phyloP scores from a whole-genome alignment of 64 coral and sea anemone species.

The Pachyseris speciosa region DNA sequence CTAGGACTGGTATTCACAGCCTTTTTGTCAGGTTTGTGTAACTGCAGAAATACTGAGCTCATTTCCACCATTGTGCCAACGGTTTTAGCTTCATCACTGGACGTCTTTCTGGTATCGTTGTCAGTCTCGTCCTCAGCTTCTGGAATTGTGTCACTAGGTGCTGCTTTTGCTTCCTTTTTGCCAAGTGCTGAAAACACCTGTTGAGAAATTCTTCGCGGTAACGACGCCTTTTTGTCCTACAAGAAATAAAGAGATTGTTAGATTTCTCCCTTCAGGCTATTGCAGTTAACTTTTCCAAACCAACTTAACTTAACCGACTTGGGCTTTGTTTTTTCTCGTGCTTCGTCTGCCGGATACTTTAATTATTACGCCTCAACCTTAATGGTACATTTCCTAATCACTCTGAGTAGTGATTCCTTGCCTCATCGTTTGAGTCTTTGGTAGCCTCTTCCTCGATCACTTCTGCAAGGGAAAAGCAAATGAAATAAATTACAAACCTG shows the following conservation, averaged over 20 bases:
- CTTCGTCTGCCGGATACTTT: too few species aligned
- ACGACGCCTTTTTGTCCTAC: neutral
- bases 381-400: too few species aligned
- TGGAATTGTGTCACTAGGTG: too few species aligned
- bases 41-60: neutral
- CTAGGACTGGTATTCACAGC: neutral
- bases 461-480: too few species aligned
- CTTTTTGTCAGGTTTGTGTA: neutral
- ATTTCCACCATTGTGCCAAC: slow-evolving; percentile 6
- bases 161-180: neutral
- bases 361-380: too few species aligned
- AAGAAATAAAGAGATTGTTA: neutral
- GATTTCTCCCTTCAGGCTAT: too few species aligned
- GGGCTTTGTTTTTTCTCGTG: too few species aligned
- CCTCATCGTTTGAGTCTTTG: too few species aligned
- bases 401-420: too few species aligned
- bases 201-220: neutral
- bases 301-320: too few species aligned
- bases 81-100: neutral
- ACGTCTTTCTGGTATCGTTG: neutral
- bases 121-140: neutral
- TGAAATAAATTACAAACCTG: neutral
- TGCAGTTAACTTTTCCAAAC: too few species aligned
- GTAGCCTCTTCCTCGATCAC: too few species aligned
- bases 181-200: neutral